A percentile compares a stretch with the other conserved stretches of the same genome.
Conservation (phyloP, 1,140 invertebrate genomes). For the Bombus waltoni region DNA sequence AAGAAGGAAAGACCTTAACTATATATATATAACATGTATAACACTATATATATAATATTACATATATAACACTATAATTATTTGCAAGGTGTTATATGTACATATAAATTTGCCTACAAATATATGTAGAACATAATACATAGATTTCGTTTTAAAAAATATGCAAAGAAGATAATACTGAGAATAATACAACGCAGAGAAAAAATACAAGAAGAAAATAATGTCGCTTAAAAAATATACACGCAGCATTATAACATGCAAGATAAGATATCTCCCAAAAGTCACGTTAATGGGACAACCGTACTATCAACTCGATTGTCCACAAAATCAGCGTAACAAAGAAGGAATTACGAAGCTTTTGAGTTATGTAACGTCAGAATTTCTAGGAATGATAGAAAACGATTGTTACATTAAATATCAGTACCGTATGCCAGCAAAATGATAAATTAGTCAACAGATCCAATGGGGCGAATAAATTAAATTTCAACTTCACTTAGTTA, state of each 20-base stretch:
- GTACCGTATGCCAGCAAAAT: too few relatives aligned
- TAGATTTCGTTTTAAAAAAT: too few relatives aligned
- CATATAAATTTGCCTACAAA: too few relatives aligned
- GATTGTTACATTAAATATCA: not conserved
- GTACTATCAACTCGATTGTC: not conserved
- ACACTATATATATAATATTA: too few relatives aligned
- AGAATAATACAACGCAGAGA: not conserved
- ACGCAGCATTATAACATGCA: too few relatives aligned
- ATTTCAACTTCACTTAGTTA: constrained; percentile 4
- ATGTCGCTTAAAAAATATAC: not conserved
- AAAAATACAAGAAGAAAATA: not conserved
- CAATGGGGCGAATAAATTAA: not conserved
- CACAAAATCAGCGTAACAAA: not conserved
- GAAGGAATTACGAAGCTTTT: not conserved
- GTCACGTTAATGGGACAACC: not conserved
- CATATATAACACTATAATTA: too few relatives aligned
- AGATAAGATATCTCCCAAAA: too few relatives aligned
- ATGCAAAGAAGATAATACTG: not conserved
- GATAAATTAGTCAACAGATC: not conserved
- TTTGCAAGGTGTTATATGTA: too few relatives aligned
- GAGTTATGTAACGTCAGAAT: not conserved
- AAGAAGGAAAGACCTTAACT: too few relatives aligned
- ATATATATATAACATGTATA: too few relatives aligned
- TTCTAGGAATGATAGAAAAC: not conserved
- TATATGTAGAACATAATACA: too few relatives aligned